A percentile compares a stretch with the other conserved stretches of the same genome.
Conservation (phyloP, 2,797 vertebrate genomes). For the Artibeus jamaicensis region DNA sequence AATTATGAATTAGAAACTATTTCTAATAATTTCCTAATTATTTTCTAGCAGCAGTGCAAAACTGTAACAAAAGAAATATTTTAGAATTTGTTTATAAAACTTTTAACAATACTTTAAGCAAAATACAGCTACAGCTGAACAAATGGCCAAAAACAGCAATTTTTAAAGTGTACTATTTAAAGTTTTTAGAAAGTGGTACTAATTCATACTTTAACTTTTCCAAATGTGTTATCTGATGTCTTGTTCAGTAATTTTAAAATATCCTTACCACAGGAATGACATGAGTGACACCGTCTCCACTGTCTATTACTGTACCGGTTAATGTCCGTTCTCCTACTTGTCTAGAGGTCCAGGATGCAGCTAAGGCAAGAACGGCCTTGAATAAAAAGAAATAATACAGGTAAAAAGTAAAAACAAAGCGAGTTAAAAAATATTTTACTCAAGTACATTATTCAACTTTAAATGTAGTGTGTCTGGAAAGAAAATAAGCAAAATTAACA, state of each 20-base stretch:
- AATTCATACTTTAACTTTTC: neutral
- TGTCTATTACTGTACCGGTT: slow-evolving; percentile 97
- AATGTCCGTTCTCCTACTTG: slow-evolving; percentile 95
- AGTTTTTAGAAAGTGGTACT: neutral
- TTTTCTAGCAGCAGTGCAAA: neutral
- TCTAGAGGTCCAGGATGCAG: slow-evolving; percentile 97
- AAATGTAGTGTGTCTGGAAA: slow-evolving; percentile 17
- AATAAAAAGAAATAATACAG: slow-evolving; percentile 9
- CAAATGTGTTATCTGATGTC: neutral
- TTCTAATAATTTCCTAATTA: neutral
- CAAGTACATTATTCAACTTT: slow-evolving; percentile 10
- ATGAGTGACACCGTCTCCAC: slow-evolving; percentile 97
- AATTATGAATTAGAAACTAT: neutral
- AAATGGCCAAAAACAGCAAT: neutral
- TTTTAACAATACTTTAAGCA: neutral
- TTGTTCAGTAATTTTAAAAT: neutral
- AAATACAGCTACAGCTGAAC: neutral
- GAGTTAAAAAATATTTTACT: neutral
- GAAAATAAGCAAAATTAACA: slow-evolving; percentile 41
- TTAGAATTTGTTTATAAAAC: neutral
- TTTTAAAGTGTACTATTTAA: neutral
- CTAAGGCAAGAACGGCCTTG: slow-evolving; percentile 94
- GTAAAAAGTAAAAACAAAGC: neutral
- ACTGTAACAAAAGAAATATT: neutral
- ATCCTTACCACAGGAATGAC: slow-evolving; percentile 95